phyloP scores from a whole-genome alignment of 2,113 vertebrate species.

The Chroicocephalus ridibundus region DNA sequence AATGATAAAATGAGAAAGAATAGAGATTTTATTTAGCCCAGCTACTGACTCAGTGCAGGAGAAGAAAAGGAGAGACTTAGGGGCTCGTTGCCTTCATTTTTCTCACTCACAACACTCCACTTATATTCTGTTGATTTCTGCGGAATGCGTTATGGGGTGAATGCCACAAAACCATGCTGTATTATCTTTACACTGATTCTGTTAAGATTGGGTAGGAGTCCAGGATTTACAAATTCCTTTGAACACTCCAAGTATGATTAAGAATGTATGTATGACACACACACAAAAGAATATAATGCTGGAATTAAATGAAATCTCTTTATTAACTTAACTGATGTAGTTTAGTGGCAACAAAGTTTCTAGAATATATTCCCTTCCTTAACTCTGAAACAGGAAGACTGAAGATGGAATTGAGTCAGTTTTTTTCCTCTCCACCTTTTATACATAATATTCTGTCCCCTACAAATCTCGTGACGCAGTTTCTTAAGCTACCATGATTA shows the following conservation, averaged over 20 bases:
- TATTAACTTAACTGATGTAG: not conserved
- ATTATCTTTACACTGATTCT: not conserved
- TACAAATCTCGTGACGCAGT: not conserved
- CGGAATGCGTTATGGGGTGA: not conserved
- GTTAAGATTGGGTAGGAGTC: not conserved
- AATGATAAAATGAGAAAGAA: constrained; percentile 52
- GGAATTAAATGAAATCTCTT: not conserved
- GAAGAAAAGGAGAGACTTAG: not conserved
- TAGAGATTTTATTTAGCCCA: not conserved
- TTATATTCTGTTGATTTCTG: not conserved
- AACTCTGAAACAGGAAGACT: not conserved
- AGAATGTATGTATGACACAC: not conserved
- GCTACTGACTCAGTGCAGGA: not conserved
- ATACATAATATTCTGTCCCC: not conserved
- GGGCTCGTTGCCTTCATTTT: not conserved
- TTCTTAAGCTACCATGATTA: not conserved
- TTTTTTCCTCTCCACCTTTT: not conserved
- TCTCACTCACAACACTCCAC: not conserved
- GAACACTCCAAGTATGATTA: not conserved
- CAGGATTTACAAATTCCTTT: not conserved
- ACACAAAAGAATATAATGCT: not conserved
- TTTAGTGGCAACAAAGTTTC: not conserved
- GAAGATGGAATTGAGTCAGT: not conserved
- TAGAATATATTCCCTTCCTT: not conserved
- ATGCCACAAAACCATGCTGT: not conserved